phyloP scores from a whole-genome alignment of 2,888 invertebrate genomes.

The Neoitamus cyanurus region DNA sequence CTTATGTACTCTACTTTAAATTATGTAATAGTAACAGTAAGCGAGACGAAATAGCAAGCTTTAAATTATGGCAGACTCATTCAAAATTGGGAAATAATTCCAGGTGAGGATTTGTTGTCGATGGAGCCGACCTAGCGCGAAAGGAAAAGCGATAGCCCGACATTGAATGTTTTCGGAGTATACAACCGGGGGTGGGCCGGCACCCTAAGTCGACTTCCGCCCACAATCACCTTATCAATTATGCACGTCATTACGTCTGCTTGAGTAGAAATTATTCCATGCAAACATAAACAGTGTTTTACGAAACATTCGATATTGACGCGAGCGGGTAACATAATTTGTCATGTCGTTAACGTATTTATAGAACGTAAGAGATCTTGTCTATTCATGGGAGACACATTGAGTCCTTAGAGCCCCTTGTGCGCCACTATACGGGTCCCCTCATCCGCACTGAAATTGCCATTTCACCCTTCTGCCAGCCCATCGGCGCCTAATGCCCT shows the following conservation, averaged over 20 bases:
- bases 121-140: not conserved
- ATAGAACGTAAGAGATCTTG: slow-evolving; percentile 26
- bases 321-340: slow-evolving; percentile 4
- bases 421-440: not conserved
- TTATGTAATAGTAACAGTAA: not conserved
- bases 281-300: slow-evolving; percentile 16
- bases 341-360: slow-evolving; percentile 36
- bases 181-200: not conserved
- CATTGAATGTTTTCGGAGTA: not conserved
- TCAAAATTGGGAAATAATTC: not conserved
- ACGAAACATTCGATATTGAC: not conserved
- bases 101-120: not conserved
- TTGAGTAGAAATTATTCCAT: not conserved
- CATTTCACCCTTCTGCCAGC: slow-evolving; percentile 32
- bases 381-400: slow-evolving; percentile 34
- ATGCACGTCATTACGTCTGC: not conserved
- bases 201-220: not conserved
- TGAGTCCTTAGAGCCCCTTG: slow-evolving; percentile 1
- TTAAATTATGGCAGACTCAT: not conserved
- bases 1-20: too few species aligned
- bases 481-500: slow-evolving; percentile 23
- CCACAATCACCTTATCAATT: not conserved
- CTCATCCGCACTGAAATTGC: slow-evolving; percentile 2
- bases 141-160: not conserved
- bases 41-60: not conserved